Evolutionary conservation across 23 tunicate genomes (phyloP), one percentile per base, ranked within the genome.

Genomic region (Ciona savignyi): DNA sequence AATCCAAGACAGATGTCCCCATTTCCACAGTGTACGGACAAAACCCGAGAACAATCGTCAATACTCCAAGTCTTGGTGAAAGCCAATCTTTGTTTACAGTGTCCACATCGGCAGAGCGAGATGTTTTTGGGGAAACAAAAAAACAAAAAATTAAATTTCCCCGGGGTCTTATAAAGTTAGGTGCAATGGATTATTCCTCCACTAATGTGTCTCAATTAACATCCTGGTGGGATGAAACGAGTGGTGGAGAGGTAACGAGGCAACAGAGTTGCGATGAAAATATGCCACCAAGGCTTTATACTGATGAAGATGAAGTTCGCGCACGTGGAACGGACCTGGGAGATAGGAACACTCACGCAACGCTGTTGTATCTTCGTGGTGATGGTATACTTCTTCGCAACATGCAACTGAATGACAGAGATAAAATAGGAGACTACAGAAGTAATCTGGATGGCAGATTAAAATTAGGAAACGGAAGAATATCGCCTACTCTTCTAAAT

Each of bases 281-380:
- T 9, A 60, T 70, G 68, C 78, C 65, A 34, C 70, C 75, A 1
- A 25, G 51, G 23, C 23, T 60, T 28, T 78, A 85, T 30, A 29
- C 66, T 1, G 80, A 68, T 31, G 75, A 75, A 4, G 80, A 68
- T 23, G 81, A 78, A 34, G 35, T 67, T 2, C 67, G 80, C 25
- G 74, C 34, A 4, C 66, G 74, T 30, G 35, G 35, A 29, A 56
- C 82, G 22, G 25, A 51, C 15, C 32, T 22, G 11, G 62, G 25
- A 9, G 62, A 65, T 21, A 20, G 63, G n/a, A 63, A 67, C 25
- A 33, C 68, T 26, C 6, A 51, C 1, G 93, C 87, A 3, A 74
- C 86, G 29, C 32, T 88, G 74, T 31, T 76, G 72, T 88, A 88
- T 68, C 71, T 88, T 35, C 82, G 96, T 15, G 96, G 96, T 19